Evolutionary conservation across 2,888 invertebrate genomes (phyloP).

Genomic region (Prenolepis imparis): DNA sequence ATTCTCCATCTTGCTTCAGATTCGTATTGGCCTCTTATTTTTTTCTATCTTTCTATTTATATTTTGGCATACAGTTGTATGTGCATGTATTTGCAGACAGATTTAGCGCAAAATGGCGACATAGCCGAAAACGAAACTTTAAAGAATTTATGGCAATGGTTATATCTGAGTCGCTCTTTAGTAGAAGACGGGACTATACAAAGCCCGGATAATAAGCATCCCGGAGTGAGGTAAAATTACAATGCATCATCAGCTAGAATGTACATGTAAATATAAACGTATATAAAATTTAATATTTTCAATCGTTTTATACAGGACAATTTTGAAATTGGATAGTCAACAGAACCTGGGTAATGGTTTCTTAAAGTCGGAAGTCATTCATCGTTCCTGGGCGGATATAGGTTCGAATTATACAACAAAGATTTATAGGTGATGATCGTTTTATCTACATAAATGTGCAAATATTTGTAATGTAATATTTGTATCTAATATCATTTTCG

Average conservation of each 20-base stretch:
- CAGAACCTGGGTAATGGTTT: slow-evolving; percentile 84
- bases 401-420: slow-evolving; percentile 88
- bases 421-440: slow-evolving; percentile 87
- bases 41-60: not conserved
- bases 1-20: not conserved
- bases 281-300: slow-evolving; percentile 35
- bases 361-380: slow-evolving; percentile 89
- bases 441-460: not conserved
- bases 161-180: slow-evolving; percentile 90
- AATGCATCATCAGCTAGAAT: slow-evolving; percentile 20
- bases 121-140: slow-evolving; percentile 92
- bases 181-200: slow-evolving; percentile 90
- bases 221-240: slow-evolving; percentile 87
- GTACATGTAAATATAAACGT: not conserved
- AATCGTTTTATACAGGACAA: slow-evolving; percentile 83
- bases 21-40: not conserved
- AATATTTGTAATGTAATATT: too few species aligned
- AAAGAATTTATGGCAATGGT: slow-evolving; percentile 94
- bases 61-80: not conserved
- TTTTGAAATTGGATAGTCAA: slow-evolving; percentile 87
- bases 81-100: slow-evolving; percentile 87
- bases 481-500: not conserved
- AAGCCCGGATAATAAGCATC: slow-evolving; percentile 89
- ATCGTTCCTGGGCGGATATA: slow-evolving; percentile 90
- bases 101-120: slow-evolving; percentile 93